Conservation (phyloP, 1,140 invertebrate genomes). For the Drosophila pseudoobscura region DNA sequence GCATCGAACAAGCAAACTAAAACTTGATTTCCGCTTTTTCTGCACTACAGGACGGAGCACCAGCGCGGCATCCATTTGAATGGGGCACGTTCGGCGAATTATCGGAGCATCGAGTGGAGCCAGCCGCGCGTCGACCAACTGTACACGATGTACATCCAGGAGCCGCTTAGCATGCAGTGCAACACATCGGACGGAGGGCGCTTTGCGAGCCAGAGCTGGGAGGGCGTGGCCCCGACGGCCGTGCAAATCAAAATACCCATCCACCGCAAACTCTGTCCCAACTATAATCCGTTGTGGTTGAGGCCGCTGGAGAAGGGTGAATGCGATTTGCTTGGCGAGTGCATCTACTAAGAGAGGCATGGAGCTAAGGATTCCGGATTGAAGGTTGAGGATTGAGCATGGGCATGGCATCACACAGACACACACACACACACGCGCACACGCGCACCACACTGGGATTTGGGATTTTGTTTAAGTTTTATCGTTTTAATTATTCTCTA, state of each 20-base stretch:
- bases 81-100: conserved; percentile 88
- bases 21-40: background rate
- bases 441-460: conserved; percentile 5
- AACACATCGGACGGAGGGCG: conserved; percentile 94
- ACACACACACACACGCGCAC: conserved; percentile 17
- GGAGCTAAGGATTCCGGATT: background rate
- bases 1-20: background rate
- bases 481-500: background rate
- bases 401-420: conserved; percentile 30
- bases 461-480: conserved; percentile 1
- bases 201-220: conserved; percentile 84
- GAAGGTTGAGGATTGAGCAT: conserved; percentile 13
- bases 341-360: conserved; percentile 71
- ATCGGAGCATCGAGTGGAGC: conserved; percentile 93
- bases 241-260: conserved; percentile 81
- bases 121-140: conserved; percentile 89
- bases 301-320: conserved; percentile 80
- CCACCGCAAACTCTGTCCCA: conserved; percentile 79
- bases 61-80: conserved; percentile 73
- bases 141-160: conserved; percentile 90
- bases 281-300: conserved; percentile 82
- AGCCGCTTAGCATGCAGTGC: conserved; percentile 97
- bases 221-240: conserved; percentile 74
- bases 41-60: conserved; percentile 84
- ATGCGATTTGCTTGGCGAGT: conserved; percentile 82